Conservation (phyloP, 2,113 vertebrate genomes). For the Corythornis vintsioides region DNA sequence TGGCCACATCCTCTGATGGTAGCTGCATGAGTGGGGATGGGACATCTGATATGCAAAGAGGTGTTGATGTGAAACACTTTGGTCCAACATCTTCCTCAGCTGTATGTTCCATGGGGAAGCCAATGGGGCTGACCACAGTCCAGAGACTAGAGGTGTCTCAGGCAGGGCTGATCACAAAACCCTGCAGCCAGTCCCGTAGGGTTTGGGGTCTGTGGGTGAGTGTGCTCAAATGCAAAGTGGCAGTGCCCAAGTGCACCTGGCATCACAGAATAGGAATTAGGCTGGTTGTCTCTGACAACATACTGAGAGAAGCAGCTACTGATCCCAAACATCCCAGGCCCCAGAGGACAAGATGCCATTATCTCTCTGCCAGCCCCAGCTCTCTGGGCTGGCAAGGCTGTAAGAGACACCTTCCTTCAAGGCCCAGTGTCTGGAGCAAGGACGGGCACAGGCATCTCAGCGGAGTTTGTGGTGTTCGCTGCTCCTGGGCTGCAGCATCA, state of each 20-base stretch:
- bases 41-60: not conserved
- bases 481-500: not conserved
- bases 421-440: not conserved
- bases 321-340: not conserved
- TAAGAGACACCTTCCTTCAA: not conserved
- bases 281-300: not conserved
- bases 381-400: not conserved
- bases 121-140: rapidly evolving
- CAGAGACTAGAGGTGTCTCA: not conserved
- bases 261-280: not conserved
- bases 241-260: not conserved
- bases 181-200: rapidly evolving
- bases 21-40: not conserved
- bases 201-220: not conserved
- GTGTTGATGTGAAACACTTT: not conserved
- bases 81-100: not conserved
- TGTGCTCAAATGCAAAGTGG: not conserved
- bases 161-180: not conserved
- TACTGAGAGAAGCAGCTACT: not conserved
- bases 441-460: not conserved
- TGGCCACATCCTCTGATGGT: not conserved
- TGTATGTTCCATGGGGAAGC: rapidly evolving
- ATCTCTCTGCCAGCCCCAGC: not conserved
- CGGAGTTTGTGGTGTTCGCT: not conserved
- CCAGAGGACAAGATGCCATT: rapidly evolving